Evolutionary conservation across 2,888 invertebrate genomes (phyloP).

Genomic region (Vanessa cardui): DNA sequence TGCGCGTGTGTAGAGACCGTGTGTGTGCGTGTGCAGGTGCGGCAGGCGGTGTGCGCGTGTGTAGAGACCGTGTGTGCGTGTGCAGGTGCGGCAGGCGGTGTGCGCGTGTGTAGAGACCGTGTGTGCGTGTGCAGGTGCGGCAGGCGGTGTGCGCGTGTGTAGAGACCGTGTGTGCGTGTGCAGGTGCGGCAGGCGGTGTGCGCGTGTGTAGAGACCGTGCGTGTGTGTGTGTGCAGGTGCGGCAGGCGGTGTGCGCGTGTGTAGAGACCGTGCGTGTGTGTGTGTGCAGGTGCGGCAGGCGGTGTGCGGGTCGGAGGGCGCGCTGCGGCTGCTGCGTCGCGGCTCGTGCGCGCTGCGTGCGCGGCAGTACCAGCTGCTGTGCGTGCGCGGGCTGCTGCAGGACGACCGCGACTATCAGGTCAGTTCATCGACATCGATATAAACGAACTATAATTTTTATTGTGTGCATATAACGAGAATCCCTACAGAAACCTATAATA

Average conservation of each 20-base stretch:
- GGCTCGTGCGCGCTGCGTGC: conserved; percentile 90
- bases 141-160: conserved; percentile 48
- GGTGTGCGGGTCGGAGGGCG: conserved; percentile 50
- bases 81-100: conserved; percentile 53
- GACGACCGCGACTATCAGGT: conserved; percentile 90
- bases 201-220: no score
- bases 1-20: no score
- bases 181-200: conserved; percentile 49
- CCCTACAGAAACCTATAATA: no score
- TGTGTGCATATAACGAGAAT: no score
- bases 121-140: conserved; percentile 62
- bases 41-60: no score
- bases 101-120: no score
- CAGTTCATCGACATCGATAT: conserved; percentile 13
- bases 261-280: conserved; percentile 86
- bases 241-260: conserved; percentile 80
- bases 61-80: no score
- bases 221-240: conserved; percentile 67
- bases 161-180: conserved; percentile 55
- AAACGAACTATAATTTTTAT: no score
- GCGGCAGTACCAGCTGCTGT: conserved; percentile 93
- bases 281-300: conserved; percentile 61
- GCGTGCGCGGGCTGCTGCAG: conserved; percentile 88
- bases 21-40: no score
- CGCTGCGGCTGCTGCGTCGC: conserved; percentile 84